phyloP scores from a whole-genome alignment of 2,888 invertebrate genomes.

The Drosophila anomalata region DNA sequence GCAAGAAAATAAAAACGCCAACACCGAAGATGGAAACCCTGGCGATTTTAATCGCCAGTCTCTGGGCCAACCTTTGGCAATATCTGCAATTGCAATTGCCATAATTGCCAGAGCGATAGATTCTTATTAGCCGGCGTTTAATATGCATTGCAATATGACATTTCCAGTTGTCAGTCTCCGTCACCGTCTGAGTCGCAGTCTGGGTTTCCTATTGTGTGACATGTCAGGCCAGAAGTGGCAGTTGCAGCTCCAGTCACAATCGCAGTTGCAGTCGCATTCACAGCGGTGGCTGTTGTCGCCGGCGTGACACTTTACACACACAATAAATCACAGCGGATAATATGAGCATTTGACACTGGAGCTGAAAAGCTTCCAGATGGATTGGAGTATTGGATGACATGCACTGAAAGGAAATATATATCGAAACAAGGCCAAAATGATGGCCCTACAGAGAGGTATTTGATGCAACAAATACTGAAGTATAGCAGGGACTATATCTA shows the following conservation, averaged over 20 bases:
- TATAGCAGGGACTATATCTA: neutral
- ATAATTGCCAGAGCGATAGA: conserved; percentile 53
- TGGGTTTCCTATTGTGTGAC: conserved; percentile 50
- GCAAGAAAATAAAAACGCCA: conserved; percentile 56
- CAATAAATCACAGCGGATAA: conserved; percentile 43
- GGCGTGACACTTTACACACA: conserved; percentile 76
- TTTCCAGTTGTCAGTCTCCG: conserved; percentile 50
- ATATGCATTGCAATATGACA: conserved; percentile 68
- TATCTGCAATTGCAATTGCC: conserved; percentile 59
- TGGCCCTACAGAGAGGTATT: neutral
- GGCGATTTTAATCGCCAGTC: conserved; percentile 37
- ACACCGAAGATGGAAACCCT: conserved; percentile 50
- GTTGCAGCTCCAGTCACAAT: conserved; percentile 59
- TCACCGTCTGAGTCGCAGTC: conserved; percentile 11
- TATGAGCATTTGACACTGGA: conserved; percentile 36
- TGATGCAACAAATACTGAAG: neutral
- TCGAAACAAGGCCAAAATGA: neutral
- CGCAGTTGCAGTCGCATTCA: conserved; percentile 45
- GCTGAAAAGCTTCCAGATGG: conserved; percentile 8
- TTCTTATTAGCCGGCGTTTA: conserved; percentile 68
- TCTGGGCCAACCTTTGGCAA: conserved; percentile 64
- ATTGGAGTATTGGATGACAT: conserved; percentile 35
- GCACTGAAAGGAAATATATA: neutral
- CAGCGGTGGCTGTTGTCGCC: conserved; percentile 74
- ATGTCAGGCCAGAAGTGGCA: conserved; percentile 49